Conservation (phyloP, 2,113 vertebrate species). For the Phasianus colchicus region DNA sequence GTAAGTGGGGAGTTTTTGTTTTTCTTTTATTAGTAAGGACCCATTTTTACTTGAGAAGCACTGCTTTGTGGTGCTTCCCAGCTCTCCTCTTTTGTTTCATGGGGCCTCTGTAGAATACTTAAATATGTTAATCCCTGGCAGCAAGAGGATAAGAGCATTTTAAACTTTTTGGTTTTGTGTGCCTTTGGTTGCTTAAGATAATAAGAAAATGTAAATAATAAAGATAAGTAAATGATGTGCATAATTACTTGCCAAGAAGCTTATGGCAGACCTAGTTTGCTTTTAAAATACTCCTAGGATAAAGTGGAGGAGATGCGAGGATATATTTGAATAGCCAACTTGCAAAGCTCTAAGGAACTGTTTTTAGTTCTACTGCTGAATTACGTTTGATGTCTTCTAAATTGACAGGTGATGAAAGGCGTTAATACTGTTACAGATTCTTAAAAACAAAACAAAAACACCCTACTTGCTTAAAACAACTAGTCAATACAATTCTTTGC, state of each 20-base stretch:
- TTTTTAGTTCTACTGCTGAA: neutral
- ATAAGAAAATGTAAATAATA: constrained; percentile 40
- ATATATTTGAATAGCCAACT: neutral
- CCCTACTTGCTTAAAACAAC: neutral
- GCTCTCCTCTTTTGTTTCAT: constrained; percentile 57
- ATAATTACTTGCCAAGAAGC: neutral
- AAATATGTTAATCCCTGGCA: constrained; percentile 59
- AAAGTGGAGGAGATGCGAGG: neutral
- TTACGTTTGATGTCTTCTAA: neutral
- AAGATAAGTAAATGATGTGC: neutral
- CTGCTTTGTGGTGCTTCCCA: constrained; percentile 42
- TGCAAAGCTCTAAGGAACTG: neutral
- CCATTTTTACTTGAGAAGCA: constrained; percentile 23
- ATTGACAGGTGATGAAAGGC: neutral
- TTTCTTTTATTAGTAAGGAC: neutral
- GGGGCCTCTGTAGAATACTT: constrained; percentile 34
- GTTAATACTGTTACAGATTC: neutral
- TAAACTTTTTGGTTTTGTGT: constrained; percentile 8
- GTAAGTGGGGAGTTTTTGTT: neutral
- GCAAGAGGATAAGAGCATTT: constrained; percentile 26
- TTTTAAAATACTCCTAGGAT: neutral
- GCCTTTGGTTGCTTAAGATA: constrained; percentile 29
- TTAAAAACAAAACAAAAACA: neutral
- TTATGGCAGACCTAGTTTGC: neutral
- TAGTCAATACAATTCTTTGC: neutral